These are phyloP conservation scores for Drosophila sproati DNA, from an alignment of 1,140 invertebrate genomes.

Conservation along the genomic window DNA sequence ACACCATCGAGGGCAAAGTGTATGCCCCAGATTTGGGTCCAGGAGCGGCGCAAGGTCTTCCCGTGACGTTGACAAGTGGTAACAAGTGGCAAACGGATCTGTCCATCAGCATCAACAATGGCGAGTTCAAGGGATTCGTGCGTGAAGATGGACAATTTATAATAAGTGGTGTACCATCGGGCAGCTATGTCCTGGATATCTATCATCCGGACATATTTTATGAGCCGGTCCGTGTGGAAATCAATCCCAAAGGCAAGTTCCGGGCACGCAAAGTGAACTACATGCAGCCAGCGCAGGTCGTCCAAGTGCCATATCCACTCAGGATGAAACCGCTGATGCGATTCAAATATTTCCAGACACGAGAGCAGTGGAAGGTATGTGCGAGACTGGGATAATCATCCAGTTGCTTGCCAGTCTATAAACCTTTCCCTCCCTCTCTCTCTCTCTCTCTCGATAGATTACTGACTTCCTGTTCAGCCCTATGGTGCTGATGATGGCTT, in stretches of 20 bases:
- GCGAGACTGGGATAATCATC: not conserved
- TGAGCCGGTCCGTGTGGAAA: constrained; percentile 95
- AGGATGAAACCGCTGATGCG: constrained; percentile 92
- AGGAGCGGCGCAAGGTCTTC: constrained; percentile 70
- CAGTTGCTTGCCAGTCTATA: not conserved
- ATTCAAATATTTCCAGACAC: constrained; percentile 95
- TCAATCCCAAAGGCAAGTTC: constrained; percentile 98
- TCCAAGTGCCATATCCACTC: constrained; percentile 96
- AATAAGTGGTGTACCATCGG: constrained; percentile 95
- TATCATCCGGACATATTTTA: constrained; percentile 95
- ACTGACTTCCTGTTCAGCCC: constrained; percentile 98
- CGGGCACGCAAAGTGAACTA: constrained; percentile 97
- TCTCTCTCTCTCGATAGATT: constrained; percentile 81
- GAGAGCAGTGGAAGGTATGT: constrained; percentile 94
- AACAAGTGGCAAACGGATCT: constrained; percentile 91
- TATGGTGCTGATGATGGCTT: constrained; percentile 99
- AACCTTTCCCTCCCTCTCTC: not conserved
- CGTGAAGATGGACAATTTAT: constrained; percentile 97
- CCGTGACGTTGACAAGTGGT: constrained; percentile 84
- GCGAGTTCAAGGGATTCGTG: constrained; percentile 94
- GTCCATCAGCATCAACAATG: constrained; percentile 93
- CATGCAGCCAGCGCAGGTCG: constrained; percentile 94
- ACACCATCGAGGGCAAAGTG: constrained; percentile 92
- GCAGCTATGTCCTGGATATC: constrained; percentile 98
- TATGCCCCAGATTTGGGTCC: constrained; percentile 87